Evolutionary conservation across 2,113 vertebrate species (phyloP), one percentile per base, ranked within the genome.

Genomic region (Marmota monax): DNA sequence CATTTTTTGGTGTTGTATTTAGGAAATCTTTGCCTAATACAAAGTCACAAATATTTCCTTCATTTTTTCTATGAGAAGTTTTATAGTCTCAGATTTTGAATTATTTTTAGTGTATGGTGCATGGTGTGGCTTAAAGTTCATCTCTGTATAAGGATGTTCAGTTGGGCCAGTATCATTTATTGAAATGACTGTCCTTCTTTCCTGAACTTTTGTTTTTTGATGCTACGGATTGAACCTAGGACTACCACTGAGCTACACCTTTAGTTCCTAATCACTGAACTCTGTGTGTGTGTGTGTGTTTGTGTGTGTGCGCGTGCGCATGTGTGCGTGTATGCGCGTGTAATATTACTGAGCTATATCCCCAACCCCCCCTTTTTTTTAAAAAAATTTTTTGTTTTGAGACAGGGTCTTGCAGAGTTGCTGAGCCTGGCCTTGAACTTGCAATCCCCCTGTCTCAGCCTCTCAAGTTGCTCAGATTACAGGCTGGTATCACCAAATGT

Each of bases 101-200:
- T 90, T 87, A 74, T 88, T 83, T 82, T 93, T 95, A 63, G 76
- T n/a, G 17, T 70, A 32, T 74, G 45, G 58, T 72, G 42, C 48
- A 77, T 51, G 16, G 56, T 72, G 32, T 87, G 14, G 3, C 53
- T 67, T 51, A 20, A 76, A 77, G 23, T 37, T 69, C 23, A 12
- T 83, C 17, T 61, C 51, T 90, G 23, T 32, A 0, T 61, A 14
- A 51, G 48, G 45, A 13, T 80, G 27, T 32, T 34, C 5, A 86
- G 32, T 76, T 80, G 16, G 69, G 61, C 5, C 13, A 51, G 53
- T 51, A 34, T 17, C 16, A 18, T 72, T 79, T 37, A 16, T 94
- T 84, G 27, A 79, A 92, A 88, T 51, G 11, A 65, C 10, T 76
- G 11, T 34, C 56, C 37, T 69, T 82, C 70, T 51, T 37, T 27